phyloP scores from a whole-genome alignment of 35 echinoderm and acorn worm genomes.

The Heliocidaris erythrogramma region DNA sequence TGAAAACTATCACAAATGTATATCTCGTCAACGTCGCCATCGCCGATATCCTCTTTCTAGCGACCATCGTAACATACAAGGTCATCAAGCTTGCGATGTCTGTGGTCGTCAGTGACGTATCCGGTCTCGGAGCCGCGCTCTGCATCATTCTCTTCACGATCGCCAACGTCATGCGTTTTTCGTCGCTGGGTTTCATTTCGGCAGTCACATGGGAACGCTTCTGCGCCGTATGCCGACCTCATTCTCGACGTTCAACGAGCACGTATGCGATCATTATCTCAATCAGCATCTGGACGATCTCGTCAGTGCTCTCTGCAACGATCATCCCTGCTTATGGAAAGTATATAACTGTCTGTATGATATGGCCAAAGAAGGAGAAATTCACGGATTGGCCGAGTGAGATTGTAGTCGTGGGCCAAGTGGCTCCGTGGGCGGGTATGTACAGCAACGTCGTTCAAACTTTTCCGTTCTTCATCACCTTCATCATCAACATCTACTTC shows the following conservation, averaged over 20 bases:
- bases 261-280: conserved; percentile 48
- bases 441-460: conserved; percentile 59
- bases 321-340: conserved; percentile 57
- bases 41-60: conserved; percentile 70
- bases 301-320: conserved; percentile 52
- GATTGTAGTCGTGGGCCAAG: neutral
- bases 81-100: conserved; percentile 55
- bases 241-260: conserved; percentile 58
- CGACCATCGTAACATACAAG: conserved; percentile 63
- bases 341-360: conserved; percentile 44
- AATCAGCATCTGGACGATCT: conserved; percentile 58
- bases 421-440: neutral
- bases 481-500: conserved; percentile 57
- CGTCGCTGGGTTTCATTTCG: conserved; percentile 70
- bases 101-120: conserved; percentile 48
- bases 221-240: conserved; percentile 75
- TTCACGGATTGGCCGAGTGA: conserved; percentile 44
- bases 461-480: conserved; percentile 62
- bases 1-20: conserved; percentile 87
- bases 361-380: conserved; percentile 36
- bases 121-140: conserved; percentile 41
- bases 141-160: conserved; percentile 60
- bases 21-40: conserved; percentile 80
- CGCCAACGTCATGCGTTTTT: conserved; percentile 67
- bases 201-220: conserved; percentile 74